Percentiles rank a stretch among this genome's conserved stretches.
Conservation (phyloP, 1,140 invertebrate genomes). For the Idris sp. region DNA sequence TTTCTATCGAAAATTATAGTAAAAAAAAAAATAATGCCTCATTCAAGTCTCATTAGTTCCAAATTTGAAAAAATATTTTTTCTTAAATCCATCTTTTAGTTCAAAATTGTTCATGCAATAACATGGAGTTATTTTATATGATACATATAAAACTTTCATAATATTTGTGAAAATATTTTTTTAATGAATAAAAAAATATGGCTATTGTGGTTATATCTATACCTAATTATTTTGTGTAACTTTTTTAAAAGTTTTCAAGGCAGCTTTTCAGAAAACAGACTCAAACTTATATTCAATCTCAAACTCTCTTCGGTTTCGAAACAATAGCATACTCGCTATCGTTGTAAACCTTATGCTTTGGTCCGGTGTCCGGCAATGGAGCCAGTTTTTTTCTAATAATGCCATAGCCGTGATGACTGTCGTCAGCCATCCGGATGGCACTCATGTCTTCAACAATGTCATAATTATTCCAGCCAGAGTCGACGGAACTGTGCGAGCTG, state of each 20-base stretch:
- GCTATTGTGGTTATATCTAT: too few relatives aligned
- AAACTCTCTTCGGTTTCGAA: constrained; percentile 88
- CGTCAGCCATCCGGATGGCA: constrained; percentile 84
- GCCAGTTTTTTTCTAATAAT: constrained; percentile 84
- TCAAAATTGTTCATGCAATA: too few relatives aligned
- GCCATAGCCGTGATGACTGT: constrained; percentile 87
- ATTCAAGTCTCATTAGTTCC: too few relatives aligned
- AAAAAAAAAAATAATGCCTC: too few relatives aligned
- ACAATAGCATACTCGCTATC: constrained; percentile 88
- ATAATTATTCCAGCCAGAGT: constrained; percentile 81
- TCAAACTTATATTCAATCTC: constrained; percentile 55
- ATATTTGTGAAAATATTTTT: neutral
- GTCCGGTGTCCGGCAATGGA: constrained; percentile 75
- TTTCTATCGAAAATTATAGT: too few relatives aligned
- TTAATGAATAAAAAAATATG: too few relatives aligned
- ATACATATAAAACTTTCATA: neutral
- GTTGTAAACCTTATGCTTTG: constrained; percentile 85
- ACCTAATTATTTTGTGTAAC: too few relatives aligned
- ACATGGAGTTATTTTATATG: too few relatives aligned
- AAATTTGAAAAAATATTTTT: too few relatives aligned
- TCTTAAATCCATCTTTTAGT: too few relatives aligned
- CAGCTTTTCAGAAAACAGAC: too few relatives aligned
- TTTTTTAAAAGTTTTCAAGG: too few relatives aligned
- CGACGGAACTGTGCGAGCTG: constrained; percentile 50
- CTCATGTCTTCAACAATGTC: constrained; percentile 84